Evolutionary conservation across 2,797 vertebrate species (phyloP).

Genomic region (Amniataba percoides): DNA sequence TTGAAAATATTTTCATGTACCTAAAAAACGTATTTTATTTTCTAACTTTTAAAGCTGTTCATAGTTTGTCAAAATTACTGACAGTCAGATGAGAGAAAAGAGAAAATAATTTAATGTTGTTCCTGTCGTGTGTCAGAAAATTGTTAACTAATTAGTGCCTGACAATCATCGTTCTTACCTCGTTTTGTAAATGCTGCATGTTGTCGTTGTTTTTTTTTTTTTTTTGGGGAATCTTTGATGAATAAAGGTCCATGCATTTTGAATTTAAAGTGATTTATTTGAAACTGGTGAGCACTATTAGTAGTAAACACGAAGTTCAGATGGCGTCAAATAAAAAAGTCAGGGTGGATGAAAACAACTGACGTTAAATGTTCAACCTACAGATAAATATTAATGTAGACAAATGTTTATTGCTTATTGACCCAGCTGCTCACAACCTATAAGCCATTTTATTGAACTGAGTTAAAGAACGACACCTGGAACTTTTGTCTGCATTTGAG

Average conservation of each 20-base stretch:
- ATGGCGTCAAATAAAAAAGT: not conserved
- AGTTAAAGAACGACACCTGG: not conserved
- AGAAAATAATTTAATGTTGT: conserved; percentile 8
- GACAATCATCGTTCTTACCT: conserved; percentile 61
- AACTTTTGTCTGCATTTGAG: not conserved
- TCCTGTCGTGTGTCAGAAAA: conserved; percentile 3
- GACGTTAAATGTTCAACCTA: not conserved
- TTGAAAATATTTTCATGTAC: conserved; percentile 25
- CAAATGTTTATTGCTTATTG: conserved; percentile 5
- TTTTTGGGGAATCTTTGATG: conserved; percentile 31
- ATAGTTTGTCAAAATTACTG: conserved; percentile 11
- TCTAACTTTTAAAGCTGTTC: conserved; percentile 23
- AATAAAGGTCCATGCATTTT: conserved; percentile 57
- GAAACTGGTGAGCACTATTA: too few relatives aligned
- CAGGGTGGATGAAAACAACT: not conserved
- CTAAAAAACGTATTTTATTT: conserved; percentile 12
- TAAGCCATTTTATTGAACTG: not conserved
- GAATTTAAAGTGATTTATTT: not conserved
- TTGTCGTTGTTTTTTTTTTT: conserved; percentile 7
- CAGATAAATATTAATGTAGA: not conserved
- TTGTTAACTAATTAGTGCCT: conserved; percentile 34
- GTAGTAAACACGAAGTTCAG: not conserved
- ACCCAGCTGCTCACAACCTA: not conserved
- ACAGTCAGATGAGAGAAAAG: conserved; percentile 1
- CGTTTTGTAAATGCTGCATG: conserved; percentile 50